Evolutionary conservation across 2,888 invertebrate genomes (phyloP), one percentile per base, ranked within the genome.

Genomic region (Pristionchus japonicus): DNA sequence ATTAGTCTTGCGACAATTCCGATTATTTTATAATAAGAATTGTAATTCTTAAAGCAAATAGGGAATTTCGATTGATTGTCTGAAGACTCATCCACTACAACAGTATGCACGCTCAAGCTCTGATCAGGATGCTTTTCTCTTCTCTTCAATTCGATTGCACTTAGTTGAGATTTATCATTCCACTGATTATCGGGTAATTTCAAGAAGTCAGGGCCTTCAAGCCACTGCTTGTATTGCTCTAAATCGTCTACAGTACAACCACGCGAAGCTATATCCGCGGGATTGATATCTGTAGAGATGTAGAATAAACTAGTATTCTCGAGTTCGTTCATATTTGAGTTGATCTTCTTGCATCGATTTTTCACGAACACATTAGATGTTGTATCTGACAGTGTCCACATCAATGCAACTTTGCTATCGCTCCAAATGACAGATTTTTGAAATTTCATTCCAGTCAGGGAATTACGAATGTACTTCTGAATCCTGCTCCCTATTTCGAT

Each of bases 231-330:
- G 74, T 61, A 52, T 7, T 80, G 49, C 15, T 47, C 17, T 23
- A 93, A 84, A 61, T 90, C 89, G 13, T 57, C 31, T 0, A 91
- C 88, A 23, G 88, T 27, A n/a, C 91, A 34, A 0, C 92, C 93
- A 40, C 92, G 37, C 34, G 90, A 90, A 1, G 90, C 87, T 17
- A 90, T 87, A 86, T 93, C 93, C 2, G 92, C 92, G 1, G 93
- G 91, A 83, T 92, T 93, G 1, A 90, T 87, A 43, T 88, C 82
- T 0, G 90, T 88, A 2, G 87, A 70, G 74, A 91, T 90, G 70
- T 93, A 90, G 20, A 80, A 88, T 90, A 92, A 92, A 34, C 15
- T 40, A 1, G 47, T 47, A 31, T 64, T 64, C 7, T 74, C 80
- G 13, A 52, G 37, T 7, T 23, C 4, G 13, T 64, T 85, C 6